Base-by-base conservation (phyloP, 1,140 invertebrate species). In the Drosophila ambigua region DNA sequence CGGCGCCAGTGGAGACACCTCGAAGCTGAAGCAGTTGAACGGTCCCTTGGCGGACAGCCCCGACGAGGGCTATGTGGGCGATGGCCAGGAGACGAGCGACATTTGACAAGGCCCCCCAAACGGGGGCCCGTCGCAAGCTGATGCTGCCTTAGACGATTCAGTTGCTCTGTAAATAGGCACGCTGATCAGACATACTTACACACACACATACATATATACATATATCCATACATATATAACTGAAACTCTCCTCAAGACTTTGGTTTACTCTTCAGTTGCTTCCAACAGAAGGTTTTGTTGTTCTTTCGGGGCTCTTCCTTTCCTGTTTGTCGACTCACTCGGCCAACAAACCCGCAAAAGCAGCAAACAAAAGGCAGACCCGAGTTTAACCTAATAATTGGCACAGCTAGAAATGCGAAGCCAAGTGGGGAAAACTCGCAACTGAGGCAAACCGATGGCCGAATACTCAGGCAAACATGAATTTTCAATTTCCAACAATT, bases 41-140 rank as follows among this genome's bases (percentile, higher is more conserved):
- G 95, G 94, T 62, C 93, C 94, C n/a, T 93, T 96, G 72, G 95
- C 95, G 3, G 96, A 97, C 77, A 97, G 96, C 90, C 96, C 96
- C 5, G 96, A 97, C 90, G 96, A 97, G 90, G 96, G 96, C 1
- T 97, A 97, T 90, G 96, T 96, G 46, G 96, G 96, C 26, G 96
- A 97, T 84, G 94, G 91, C 5, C 91, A 92, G 48, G 93, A 93
- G 90, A 90, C 87, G 53, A 93, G 93, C 78, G 94, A 94, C 76
- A 94, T 94, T 91, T 94, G 94, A 94, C 94, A 88, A 49, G 61
- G 59, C 65, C 65, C 55, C 55, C 59, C 41, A 50, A 68, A 43
- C 57, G 59, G 45, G 44, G 71, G 61, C 31, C 73, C 58, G 62
- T 59, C 24, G 48, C 59, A 31, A 35, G 60, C 66, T 31, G 72